Evolutionary conservation across 2,888 invertebrate genomes (phyloP), one percentile per base, ranked within the genome.

Genomic region (Blastobasis lacticolella): DNA sequence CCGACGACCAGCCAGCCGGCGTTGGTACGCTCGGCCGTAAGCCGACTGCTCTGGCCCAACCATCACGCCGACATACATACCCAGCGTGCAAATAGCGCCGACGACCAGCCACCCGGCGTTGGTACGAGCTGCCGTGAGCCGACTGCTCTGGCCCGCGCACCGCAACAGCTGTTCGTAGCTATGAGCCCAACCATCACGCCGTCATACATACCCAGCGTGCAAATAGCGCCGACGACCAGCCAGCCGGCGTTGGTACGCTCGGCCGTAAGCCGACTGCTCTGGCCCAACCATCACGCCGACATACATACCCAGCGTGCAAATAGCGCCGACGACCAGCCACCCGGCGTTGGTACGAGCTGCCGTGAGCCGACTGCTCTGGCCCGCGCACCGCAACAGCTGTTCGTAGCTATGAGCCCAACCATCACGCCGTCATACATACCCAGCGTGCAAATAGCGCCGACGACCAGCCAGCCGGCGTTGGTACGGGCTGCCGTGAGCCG

Each of bases 1-100:
- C 98, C 98, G 63, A 99, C 96, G 45, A 99, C 89, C 47, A 98
- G 90, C 99, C 99, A 99, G 38, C 99, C 99, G 41, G 98, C 98
- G 75, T 97, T 97, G 1, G 98, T 98, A 69, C 98, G 91, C 63
- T 97, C 97, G 56, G 98, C 90, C 0, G 98, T 98, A 52, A 99
- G 90, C 49, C 98, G 91, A 76, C 97, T 97, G 80, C 97, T 99
- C 85, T 99, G 98, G 67, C 96, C 97, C n/a, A n/a, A n/a, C n/a
- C n/a, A n/a, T n/a, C n/a, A n/a, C n/a, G n/a, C n/a, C n/a, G n/a
- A n/a, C n/a, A n/a, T n/a, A n/a, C n/a, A n/a, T 77, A 92, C 95
- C 98, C 60, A 99, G 83, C 0, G 98, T 97, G 93, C 98, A 97
- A 50, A 99, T 96, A 51, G 99, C 95, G 41, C 98, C 98, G 63